Conservation (phyloP, 2,888 invertebrate species). For the Amblyjoppa fuscipennis region DNA sequence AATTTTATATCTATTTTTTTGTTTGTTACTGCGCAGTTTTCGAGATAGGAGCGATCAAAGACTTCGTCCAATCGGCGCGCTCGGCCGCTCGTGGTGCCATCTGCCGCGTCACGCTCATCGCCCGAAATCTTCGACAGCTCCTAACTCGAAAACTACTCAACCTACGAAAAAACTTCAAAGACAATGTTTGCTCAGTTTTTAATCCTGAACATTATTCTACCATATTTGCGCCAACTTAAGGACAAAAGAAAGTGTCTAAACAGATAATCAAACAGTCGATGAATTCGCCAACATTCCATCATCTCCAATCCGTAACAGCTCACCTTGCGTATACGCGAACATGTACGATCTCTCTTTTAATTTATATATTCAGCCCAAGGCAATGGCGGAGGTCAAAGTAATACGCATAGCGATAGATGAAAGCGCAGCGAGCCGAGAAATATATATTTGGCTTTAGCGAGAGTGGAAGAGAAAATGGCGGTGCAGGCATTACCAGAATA, state of each 20-base stretch:
- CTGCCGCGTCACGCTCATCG: not conserved
- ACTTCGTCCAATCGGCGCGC: not conserved
- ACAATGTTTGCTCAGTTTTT: not conserved
- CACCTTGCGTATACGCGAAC: not conserved
- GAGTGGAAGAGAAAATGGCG: constrained; percentile 12
- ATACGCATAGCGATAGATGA: not conserved
- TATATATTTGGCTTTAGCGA: constrained; percentile 29
- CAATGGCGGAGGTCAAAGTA: not conserved
- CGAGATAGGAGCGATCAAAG: not conserved
- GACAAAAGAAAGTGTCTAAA: not conserved
- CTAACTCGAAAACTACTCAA: not conserved
- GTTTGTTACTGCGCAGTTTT: not conserved
- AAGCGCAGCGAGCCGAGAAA: constrained; percentile 16
- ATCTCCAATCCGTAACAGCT: not conserved
- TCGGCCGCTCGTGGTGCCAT: not conserved
- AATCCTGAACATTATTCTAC: not conserved
- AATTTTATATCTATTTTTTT: no score
- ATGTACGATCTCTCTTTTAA: not conserved
- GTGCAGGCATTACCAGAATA: not conserved
- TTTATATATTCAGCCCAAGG: not conserved
- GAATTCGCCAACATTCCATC: not conserved
- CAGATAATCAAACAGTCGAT: not conserved
- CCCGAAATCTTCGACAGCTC: not conserved
- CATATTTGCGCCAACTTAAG: not conserved
- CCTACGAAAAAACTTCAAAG: not conserved